These are phyloP conservation scores for Hassar affinis DNA, from an alignment of 2,113 vertebrate genomes.

Conservation along the genomic window DNA sequence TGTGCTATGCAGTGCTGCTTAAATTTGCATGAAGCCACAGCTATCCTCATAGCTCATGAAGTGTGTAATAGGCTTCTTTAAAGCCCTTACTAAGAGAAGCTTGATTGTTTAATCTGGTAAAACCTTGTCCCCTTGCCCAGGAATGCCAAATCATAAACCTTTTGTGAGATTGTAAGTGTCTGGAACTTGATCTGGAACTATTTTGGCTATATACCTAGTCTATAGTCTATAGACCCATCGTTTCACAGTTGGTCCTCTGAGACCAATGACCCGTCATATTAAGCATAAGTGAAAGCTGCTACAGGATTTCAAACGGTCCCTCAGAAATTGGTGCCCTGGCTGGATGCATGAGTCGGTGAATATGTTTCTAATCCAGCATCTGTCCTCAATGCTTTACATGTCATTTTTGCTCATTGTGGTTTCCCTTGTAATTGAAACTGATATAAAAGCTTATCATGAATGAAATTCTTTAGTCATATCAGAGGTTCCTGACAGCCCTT, in stretches of 20 bases:
- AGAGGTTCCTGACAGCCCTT: constrained; percentile 9
- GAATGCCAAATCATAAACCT: constrained; percentile 23
- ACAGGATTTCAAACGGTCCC: constrained; percentile 20
- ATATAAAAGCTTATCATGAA: background rate
- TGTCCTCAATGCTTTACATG: background rate
- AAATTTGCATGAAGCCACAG: constrained; percentile 37
- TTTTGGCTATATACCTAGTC: constrained; percentile 20
- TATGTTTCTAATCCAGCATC: constrained; percentile 23
- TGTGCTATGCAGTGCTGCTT: constrained; percentile 27
- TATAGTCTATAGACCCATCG: background rate
- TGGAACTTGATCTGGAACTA: constrained; percentile 20
- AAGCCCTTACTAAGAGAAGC: constrained; percentile 25
- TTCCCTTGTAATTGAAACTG: constrained; percentile 26
- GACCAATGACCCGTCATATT: constrained; percentile 27
- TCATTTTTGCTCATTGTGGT: constrained; percentile 13
- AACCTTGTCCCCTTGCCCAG: constrained; percentile 19
- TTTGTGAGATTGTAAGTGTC: constrained; percentile 35
- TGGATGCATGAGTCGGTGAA: background rate
- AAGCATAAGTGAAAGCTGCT: constrained; percentile 11
- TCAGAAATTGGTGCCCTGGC: constrained; percentile 7
- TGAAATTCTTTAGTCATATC: constrained; percentile 11
- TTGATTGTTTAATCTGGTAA: constrained; percentile 1
- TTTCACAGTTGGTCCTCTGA: background rate
- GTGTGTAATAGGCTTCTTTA: constrained; percentile 35
- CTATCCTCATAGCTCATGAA: constrained; percentile 29